phyloP scores from a whole-genome alignment of 2,113 vertebrate genomes.

The Entosphenus tridentatus region DNA sequence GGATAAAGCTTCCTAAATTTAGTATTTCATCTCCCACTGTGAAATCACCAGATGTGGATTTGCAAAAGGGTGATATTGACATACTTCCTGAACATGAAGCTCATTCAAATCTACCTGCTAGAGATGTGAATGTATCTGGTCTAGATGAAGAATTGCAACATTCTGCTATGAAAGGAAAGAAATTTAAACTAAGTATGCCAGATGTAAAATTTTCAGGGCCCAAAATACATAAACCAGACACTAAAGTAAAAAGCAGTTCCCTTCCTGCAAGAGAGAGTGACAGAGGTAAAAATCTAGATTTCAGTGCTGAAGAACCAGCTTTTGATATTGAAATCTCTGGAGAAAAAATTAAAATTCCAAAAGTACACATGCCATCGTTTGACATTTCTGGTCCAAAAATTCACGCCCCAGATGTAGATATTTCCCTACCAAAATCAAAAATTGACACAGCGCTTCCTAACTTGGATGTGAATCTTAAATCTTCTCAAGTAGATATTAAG shows the following conservation, averaged over 20 bases:
- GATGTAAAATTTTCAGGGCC: background rate
- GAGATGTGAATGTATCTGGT: conserved; percentile 6
- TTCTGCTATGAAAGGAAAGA: conserved; percentile 3
- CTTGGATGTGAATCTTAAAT: background rate
- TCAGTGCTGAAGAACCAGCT: background rate
- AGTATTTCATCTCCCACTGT: too few species aligned
- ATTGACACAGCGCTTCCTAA: background rate
- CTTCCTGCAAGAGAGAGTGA: background rate
- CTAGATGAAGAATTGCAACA: background rate
- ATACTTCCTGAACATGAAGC: too few species aligned
- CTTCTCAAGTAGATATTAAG: conserved; percentile 2
- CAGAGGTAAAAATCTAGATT: background rate
- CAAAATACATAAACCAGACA: background rate
- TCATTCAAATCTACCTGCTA: background rate
- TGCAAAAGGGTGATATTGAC: too few species aligned
- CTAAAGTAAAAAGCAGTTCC: background rate
- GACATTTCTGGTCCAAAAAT: conserved; percentile 1
- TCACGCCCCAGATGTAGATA: background rate
- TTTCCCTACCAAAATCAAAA: background rate
- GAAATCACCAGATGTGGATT: too few species aligned
- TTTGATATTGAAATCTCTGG: background rate
- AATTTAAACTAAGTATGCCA: background rate
- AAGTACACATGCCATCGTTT: background rate
- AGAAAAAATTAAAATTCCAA: background rate
- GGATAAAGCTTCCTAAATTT: too few species aligned